A percentile compares a stretch with the other conserved stretches of the same genome.
phyloP scores from a whole-genome alignment of 2,888 invertebrate species.

The Zootermopsis nevadensis region DNA sequence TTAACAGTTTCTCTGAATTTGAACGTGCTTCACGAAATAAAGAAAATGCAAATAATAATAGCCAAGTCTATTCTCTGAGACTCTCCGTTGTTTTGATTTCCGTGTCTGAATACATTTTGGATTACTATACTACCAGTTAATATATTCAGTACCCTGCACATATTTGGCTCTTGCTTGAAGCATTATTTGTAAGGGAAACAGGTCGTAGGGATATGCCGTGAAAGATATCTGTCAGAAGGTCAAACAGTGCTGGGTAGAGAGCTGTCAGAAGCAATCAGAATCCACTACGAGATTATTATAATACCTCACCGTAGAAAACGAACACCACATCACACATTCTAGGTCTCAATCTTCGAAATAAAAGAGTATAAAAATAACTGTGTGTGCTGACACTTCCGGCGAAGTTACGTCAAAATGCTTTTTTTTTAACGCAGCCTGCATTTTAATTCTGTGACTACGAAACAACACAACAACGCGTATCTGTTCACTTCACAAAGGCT shows the following conservation, averaged over 20 bases:
- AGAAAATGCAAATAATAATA: no score
- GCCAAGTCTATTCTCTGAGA: no score
- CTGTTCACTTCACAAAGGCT: background rate
- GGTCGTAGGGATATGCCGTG: background rate
- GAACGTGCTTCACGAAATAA: no score
- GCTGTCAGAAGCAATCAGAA: slow-evolving; percentile 9
- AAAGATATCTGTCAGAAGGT: slow-evolving; percentile 19
- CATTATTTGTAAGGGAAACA: background rate
- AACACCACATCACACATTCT: background rate
- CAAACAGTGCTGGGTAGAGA: background rate
- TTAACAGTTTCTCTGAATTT: no score
- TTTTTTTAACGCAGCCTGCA: background rate
- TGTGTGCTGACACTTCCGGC: slow-evolving; percentile 10
- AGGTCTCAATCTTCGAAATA: no score
- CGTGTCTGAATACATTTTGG: no score
- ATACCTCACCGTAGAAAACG: background rate
- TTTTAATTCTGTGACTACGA: background rate
- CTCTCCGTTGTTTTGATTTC: no score
- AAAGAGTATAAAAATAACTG: no score
- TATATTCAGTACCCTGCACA: background rate
- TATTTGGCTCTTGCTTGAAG: background rate
- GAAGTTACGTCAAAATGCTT: background rate
- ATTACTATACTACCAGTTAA: background rate
- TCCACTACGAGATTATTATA: slow-evolving; percentile 17
- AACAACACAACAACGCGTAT: background rate